Evolutionary conservation across 2,888 invertebrate species (phyloP), one percentile per base, ranked within the genome.

Genomic region (Drosophila recens): DNA sequence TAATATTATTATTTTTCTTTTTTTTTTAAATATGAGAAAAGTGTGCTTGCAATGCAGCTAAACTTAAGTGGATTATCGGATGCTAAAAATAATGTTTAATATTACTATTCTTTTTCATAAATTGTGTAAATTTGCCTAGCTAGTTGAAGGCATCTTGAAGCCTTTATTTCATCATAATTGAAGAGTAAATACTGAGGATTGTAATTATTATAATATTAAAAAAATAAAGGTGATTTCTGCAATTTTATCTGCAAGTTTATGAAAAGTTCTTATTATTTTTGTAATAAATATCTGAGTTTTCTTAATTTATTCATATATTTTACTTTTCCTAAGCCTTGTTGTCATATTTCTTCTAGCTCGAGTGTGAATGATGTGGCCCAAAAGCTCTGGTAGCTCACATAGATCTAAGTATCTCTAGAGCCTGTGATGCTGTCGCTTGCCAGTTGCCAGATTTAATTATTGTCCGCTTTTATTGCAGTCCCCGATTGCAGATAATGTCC

Each of bases 401-500:
- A 58, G 77, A 53, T 62, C 38, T 65, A 52, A 54, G 49, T 42
- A 52, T 54, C 49, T 42, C 30, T 23, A 40, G 38, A 38, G 20
- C 42, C 48, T 20, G 45, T 30, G 27, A 23, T 45, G 64, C 59
- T 54, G 70, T 54, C 63, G 30, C 63, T 72, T 67, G 72, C 42
- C 54, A 43, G 33, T 43, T 56, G 11, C 81, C 87, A 78, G 75
- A 87, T 87, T 84, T 84, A 84, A 84, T 87, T 87, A 84, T 84
- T 84, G 85, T 82, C 80, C 85, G 67, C 70, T 84, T 84, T 84
- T 84, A 84, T 82, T 84, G 85, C 85, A 80, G 75, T 69, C 87
- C 82, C 73, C 74, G 76, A 76, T 76, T 69, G 65, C 72, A 82
- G 73, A 82, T 82, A 86, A 80, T 63, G 75, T 67, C 79, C 56